These are phyloP conservation scores for Drosophila parthenogenetica DNA, from an alignment of 2,888 invertebrate species.

Conservation along the genomic window DNA sequence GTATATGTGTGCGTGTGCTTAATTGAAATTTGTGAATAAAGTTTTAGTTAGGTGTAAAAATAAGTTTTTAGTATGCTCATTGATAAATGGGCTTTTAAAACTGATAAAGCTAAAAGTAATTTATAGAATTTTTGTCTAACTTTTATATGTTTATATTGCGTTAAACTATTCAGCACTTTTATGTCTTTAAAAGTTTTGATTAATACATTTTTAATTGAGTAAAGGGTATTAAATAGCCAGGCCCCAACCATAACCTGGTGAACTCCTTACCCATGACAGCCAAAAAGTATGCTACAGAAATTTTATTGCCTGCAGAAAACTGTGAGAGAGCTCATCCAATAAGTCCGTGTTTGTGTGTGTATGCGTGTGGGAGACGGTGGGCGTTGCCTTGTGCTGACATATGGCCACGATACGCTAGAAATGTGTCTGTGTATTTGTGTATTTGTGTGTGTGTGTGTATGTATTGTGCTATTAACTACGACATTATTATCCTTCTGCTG, in stretches of 20 bases:
- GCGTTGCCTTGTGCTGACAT: conserved; percentile 32
- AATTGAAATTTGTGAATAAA: conserved; percentile 22
- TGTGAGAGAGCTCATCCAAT: conserved; percentile 9
- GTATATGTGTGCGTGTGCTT: conserved; percentile 4
- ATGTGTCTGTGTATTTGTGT: conserved; percentile 22
- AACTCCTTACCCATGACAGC: conserved; percentile 5
- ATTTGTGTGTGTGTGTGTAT: conserved; percentile 27
- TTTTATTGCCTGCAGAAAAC: conserved; percentile 57
- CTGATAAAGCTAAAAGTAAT: background rate
- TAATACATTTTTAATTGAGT: too few relatives aligned
- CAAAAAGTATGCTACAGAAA: conserved; percentile 51
- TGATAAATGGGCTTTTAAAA: conserved; percentile 14
- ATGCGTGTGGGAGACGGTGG: too few relatives aligned
- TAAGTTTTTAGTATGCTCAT: background rate
- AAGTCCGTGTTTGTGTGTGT: background rate
- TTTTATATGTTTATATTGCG: too few relatives aligned
- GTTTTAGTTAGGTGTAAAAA: conserved; percentile 23
- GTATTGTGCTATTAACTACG: conserved; percentile 53
- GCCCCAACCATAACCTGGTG: too few relatives aligned
- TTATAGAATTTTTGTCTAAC: too few relatives aligned
- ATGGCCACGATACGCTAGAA: conserved; percentile 40
- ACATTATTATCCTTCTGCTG: conserved; percentile 48
- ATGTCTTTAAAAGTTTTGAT: too few relatives aligned
- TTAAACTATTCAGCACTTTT: too few relatives aligned
- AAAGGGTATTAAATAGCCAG: too few relatives aligned